A percentile compares a stretch with the other conserved stretches of the same genome.
Evolutionary conservation across 2,113 vertebrate species (phyloP).

Genomic region (Puffinus mauretanicus): DNA sequence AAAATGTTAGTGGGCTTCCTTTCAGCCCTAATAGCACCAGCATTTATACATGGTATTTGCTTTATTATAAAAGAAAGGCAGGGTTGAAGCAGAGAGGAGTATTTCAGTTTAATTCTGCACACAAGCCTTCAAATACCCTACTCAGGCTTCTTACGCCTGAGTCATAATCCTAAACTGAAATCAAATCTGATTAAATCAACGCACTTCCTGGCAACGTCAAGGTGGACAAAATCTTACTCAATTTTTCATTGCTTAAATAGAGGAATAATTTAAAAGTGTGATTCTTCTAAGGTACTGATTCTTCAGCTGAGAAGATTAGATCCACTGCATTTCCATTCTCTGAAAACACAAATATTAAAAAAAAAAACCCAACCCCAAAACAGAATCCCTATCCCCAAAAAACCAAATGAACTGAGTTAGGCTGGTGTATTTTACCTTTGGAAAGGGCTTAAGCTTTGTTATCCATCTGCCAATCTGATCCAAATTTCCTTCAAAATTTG

Average conservation of each 20-base stretch:
- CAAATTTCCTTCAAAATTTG: not conserved
- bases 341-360: not conserved
- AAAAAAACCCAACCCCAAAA: not conserved
- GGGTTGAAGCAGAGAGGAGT: not conserved
- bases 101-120: not conserved
- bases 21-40: not conserved
- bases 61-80: not conserved
- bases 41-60: not conserved
- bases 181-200: not conserved
- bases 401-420: not conserved
- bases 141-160: rapidly evolving
- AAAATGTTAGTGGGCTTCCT: not conserved
- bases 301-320: not conserved
- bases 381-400: not conserved
- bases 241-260: not conserved
- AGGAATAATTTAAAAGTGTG: not conserved
- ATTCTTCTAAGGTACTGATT: rapidly evolving
- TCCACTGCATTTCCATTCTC: not conserved
- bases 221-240: not conserved
- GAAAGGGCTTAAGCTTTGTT: not conserved
- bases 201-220: not conserved
- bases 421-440: not conserved
- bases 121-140: not conserved
- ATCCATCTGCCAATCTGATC: not conserved
- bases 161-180: not conserved